Evolutionary conservation across 2,888 invertebrate species (phyloP), one percentile per base, ranked within the genome.

Genomic region (Opisthograptis luteolata): DNA sequence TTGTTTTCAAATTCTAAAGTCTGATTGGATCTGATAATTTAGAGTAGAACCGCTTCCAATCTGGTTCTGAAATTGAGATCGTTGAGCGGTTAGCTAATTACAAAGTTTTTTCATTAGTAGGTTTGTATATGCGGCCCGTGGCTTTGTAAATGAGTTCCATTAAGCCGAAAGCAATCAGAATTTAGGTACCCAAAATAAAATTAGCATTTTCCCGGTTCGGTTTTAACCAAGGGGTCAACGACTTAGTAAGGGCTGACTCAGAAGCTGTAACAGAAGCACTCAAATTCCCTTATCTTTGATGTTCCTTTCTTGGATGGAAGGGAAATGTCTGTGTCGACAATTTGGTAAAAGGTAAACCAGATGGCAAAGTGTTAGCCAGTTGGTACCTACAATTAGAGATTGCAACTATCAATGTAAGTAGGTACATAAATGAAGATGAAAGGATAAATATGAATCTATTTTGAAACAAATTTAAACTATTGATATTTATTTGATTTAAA

Each of bases 71-170:
- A 66, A 51, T 62, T 66, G 60, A 65, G 52, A 30, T 15, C 57
- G 40, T 30, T 54, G 55, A 58, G 52, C 51, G 64, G 58, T 60
- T 59, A 56, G 55, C 63, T 68, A 66, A 67, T 71, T 70, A 70
- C 55, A 66, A 76, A 76, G 72, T 74, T 76, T 76, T 73, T 73
- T 74, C 69, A 74, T 75, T 71, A 76, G 66, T 55, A 60, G 56
- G 55, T 53, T 55, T 66, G 64, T 66, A 56, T 64, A 63, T 55
- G 63, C 58, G 57, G 46, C 32, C 55, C 32, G 55, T 34, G 58
- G 62, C 57, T 60, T 45, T 63, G 50, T 57, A 56, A 69, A 68
- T 65, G 62, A 60, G 62, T 60, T 63, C 58, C 55, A 51, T 60
- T 66, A 63, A 60, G 58, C 61, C 60, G 51, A 60, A 69, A 62